Percentiles rank a stretch among this genome's conserved stretches.
Evolutionary conservation across 2,113 vertebrate genomes (phyloP).

Genomic region (Notarius lentiginosus): DNA sequence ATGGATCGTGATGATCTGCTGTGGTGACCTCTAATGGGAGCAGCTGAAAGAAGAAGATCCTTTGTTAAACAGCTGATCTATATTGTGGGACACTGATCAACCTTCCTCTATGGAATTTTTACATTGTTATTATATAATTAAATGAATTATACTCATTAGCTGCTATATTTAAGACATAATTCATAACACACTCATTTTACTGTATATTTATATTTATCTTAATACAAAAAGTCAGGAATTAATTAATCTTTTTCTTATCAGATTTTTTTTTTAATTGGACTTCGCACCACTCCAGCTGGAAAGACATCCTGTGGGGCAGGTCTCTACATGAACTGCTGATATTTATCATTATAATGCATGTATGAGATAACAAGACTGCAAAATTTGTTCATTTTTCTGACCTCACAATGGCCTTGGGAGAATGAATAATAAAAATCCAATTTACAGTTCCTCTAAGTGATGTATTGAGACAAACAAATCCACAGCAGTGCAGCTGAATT

Average conservation of each 20-base stretch:
- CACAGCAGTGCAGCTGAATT: constrained; percentile 63
- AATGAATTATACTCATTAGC: neutral
- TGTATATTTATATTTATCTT: neutral
- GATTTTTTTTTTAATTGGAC: neutral
- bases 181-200: neutral
- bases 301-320: constrained; percentile 5
- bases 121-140: neutral
- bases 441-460: constrained; percentile 63
- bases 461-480: constrained; percentile 69
- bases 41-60: too few relatives aligned
- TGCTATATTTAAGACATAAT: neutral
- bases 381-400: constrained; percentile 61
- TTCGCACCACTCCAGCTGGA: neutral
- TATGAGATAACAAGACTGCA: constrained; percentile 60
- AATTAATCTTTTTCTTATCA: neutral
- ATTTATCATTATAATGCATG: constrained; percentile 38
- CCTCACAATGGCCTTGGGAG: constrained; percentile 60
- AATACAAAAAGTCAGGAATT: neutral
- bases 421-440: constrained; percentile 71
- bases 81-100: neutral
- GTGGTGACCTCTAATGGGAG: too few relatives aligned
- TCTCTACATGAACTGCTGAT: constrained; percentile 15
- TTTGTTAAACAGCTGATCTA: neutral
- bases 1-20: too few relatives aligned
- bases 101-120: too few relatives aligned